Conservation (phyloP, 2,113 vertebrate species). For the Conger conger region DNA sequence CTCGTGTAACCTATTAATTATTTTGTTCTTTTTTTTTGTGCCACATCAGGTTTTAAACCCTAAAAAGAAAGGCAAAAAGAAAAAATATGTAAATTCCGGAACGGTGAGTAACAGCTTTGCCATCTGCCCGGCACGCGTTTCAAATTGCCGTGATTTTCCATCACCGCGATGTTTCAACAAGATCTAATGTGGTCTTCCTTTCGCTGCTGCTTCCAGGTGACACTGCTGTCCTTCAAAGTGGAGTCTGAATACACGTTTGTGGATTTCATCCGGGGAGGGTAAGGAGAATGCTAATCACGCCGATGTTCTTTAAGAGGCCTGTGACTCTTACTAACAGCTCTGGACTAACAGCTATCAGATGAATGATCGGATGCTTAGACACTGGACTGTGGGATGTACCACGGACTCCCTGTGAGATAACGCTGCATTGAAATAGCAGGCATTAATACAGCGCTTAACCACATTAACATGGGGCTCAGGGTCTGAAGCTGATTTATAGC, state of each 20-base stretch:
- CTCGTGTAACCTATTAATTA: not conserved
- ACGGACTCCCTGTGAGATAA: not conserved
- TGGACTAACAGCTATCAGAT: not conserved
- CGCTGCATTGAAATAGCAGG: not conserved
- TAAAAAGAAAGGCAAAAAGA: conserved; percentile 84
- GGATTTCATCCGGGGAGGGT: conserved; percentile 94
- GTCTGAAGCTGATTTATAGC: not conserved
- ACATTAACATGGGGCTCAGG: not conserved
- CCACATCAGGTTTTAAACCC: conserved; percentile 77
- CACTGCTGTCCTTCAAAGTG: conserved; percentile 88
- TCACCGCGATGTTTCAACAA: not conserved
- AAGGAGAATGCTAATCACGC: conserved; percentile 50
- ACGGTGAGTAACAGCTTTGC: conserved; percentile 64
- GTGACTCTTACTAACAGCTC: no score
- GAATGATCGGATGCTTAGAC: not conserved
- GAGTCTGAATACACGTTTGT: conserved; percentile 92
- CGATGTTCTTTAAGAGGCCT: not conserved
- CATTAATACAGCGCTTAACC: not conserved
- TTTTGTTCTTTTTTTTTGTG: conserved; percentile 14
- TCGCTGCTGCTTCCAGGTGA: conserved; percentile 73
- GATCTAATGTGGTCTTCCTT: conserved; percentile 5
- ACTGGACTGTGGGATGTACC: not conserved
- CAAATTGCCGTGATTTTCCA: not conserved
- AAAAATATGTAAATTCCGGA: conserved; percentile 81
- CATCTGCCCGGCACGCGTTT: not conserved